Evolutionary conservation across 1,140 invertebrate species (phyloP).

Genomic region (Caerostris darwini): DNA sequence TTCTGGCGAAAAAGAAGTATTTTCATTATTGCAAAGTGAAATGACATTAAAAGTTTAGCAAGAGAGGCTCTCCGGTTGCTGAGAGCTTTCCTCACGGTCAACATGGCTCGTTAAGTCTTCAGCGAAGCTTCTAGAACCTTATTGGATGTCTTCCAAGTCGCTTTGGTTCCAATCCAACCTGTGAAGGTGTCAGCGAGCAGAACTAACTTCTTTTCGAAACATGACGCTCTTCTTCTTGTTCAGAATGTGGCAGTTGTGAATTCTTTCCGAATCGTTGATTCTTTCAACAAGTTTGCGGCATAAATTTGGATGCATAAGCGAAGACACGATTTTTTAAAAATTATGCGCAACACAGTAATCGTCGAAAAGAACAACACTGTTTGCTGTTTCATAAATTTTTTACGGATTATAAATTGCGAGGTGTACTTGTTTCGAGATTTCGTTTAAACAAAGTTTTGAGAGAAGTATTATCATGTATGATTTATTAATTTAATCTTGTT

Average conservation of each 20-base stretch:
- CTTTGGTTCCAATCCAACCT: constrained; percentile 52
- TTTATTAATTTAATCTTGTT: too few relatives aligned
- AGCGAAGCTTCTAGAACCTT: constrained; percentile 37
- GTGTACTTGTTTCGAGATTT: too few relatives aligned
- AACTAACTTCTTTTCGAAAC: constrained; percentile 63
- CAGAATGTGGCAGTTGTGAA: neutral
- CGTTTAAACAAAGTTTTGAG: too few relatives aligned
- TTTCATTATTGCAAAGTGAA: constrained; percentile 16
- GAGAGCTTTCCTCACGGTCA: neutral
- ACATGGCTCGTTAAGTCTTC: constrained; percentile 24
- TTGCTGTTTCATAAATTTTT: too few relatives aligned
- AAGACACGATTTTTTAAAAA: neutral
- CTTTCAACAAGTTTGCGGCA: constrained; percentile 47
- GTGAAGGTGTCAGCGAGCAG: constrained; percentile 2
- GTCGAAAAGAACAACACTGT: too few relatives aligned
- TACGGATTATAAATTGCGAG: too few relatives aligned
- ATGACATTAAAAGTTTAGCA: constrained; percentile 36
- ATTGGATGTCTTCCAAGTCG: constrained; percentile 26
- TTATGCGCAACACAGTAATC: too few relatives aligned
- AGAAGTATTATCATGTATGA: too few relatives aligned
- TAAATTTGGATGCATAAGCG: neutral
- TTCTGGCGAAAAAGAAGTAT: neutral
- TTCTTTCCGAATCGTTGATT: constrained; percentile 21
- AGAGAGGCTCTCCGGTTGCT: neutral
- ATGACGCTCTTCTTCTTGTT: constrained; percentile 33